A percentile compares a stretch with the other conserved stretches of the same genome.
These are phyloP conservation scores for Pteronura brasiliensis DNA, from an alignment of 2,113 vertebrate genomes.

Conservation along the genomic window DNA sequence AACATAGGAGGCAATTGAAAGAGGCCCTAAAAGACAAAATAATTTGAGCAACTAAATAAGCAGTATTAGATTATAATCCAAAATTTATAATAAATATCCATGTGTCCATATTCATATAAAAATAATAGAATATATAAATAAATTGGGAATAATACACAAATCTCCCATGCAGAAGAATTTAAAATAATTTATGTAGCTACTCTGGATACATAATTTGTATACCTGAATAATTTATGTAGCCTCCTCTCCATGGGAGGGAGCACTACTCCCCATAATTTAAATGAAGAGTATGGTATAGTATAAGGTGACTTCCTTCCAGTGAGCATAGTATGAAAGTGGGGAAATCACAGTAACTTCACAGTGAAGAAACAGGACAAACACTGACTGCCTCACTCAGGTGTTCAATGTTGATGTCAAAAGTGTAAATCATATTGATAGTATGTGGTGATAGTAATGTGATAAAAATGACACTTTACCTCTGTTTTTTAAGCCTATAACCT, in stretches of 20 bases:
- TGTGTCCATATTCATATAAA: neutral
- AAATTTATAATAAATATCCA: neutral
- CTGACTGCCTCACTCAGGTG: neutral
- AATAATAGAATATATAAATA: neutral
- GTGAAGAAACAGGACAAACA: neutral
- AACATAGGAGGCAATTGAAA: neutral
- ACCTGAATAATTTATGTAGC: neutral
- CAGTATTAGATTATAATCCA: neutral
- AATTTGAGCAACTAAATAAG: neutral
- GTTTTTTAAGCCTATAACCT: neutral
- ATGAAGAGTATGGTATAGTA: neutral
- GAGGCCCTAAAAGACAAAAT: neutral
- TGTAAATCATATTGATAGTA: neutral
- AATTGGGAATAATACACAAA: neutral
- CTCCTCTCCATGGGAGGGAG: neutral
- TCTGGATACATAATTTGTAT: neutral
- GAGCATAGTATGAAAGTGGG: neutral
- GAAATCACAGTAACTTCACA: neutral
- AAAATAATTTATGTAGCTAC: neutral
- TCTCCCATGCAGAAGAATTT: neutral
- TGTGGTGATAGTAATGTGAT: neutral
- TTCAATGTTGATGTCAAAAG: neutral
- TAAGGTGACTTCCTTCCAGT: neutral
- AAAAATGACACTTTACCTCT: neutral
- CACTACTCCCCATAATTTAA: neutral